These are phyloP conservation scores for Xiphias gladius DNA, from an alignment of 2,113 vertebrate species.

Conservation along the genomic window DNA sequence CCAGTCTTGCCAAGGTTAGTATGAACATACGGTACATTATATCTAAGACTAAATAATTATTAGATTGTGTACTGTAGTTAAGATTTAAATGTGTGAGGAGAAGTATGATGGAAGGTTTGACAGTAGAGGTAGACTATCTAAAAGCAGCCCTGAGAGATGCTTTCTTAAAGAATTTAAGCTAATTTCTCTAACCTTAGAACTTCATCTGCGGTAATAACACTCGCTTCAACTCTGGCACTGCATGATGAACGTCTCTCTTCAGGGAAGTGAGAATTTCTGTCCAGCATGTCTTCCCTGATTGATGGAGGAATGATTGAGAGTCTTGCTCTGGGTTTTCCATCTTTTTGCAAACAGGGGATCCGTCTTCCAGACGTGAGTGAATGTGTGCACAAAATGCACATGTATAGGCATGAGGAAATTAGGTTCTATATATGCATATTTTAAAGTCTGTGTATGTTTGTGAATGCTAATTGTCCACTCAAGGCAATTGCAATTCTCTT, in stretches of 20 bases:
- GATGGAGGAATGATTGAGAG: constrained; percentile 11
- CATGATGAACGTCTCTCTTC: neutral
- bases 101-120: too few species aligned
- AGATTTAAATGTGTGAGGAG: too few species aligned
- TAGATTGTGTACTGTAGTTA: too few species aligned
- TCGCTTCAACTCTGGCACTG: neutral
- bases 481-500: too few species aligned
- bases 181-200: neutral
- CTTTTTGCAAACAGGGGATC: constrained; percentile 15
- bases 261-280: constrained; percentile 30
- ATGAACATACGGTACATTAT: too few species aligned
- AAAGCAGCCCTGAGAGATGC: constrained; percentile 16
- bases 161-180: constrained; percentile 8
- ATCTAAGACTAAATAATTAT: too few species aligned
- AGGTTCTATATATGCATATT: neutral
- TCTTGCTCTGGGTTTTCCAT: constrained; percentile 33
- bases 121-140: neutral
- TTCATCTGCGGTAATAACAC: neutral
- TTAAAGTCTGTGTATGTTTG: neutral
- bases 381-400: constrained; percentile 21
- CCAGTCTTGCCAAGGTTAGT: neutral
- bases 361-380: constrained; percentile 25
- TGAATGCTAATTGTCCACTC: neutral
- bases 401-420: neutral
- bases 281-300: constrained; percentile 15